phyloP scores from a whole-genome alignment of 2,888 invertebrate genomes.

The Lasioglossum oenotherae region DNA sequence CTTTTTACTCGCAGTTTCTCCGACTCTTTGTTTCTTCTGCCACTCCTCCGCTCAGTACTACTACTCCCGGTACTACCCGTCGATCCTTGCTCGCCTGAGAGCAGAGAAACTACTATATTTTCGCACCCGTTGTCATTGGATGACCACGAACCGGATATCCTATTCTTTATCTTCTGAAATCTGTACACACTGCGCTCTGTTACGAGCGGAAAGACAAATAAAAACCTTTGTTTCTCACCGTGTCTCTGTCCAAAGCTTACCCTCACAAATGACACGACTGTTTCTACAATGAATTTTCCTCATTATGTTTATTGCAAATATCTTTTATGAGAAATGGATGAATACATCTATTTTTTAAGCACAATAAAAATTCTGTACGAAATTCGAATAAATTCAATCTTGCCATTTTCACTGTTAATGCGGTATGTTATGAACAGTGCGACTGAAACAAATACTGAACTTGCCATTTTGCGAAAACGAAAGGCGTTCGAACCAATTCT shows the following conservation, averaged over 20 bases:
- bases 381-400: not conserved
- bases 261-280: not conserved
- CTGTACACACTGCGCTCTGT: not conserved
- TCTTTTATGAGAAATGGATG: not conserved
- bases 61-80: not conserved
- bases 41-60: constrained; percentile 22
- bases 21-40: constrained; percentile 49
- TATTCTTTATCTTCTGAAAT: constrained; percentile 22
- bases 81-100: not conserved
- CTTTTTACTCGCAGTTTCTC: constrained; percentile 62
- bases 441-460: not conserved
- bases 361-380: not conserved
- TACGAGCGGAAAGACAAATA: not conserved
- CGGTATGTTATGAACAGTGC: not conserved
- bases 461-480: not conserved
- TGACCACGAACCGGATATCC: constrained; percentile 17
- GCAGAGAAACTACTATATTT: not conserved
- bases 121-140: constrained; percentile 12
- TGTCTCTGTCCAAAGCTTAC: not conserved
- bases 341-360: not conserved
- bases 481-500: not conserved
- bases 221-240: not conserved
- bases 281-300: not conserved
- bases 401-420: not conserved
- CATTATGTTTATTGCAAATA: not conserved